Evolutionary conservation across 2,797 vertebrate genomes (phyloP).

Genomic region (Argentina silus): DNA sequence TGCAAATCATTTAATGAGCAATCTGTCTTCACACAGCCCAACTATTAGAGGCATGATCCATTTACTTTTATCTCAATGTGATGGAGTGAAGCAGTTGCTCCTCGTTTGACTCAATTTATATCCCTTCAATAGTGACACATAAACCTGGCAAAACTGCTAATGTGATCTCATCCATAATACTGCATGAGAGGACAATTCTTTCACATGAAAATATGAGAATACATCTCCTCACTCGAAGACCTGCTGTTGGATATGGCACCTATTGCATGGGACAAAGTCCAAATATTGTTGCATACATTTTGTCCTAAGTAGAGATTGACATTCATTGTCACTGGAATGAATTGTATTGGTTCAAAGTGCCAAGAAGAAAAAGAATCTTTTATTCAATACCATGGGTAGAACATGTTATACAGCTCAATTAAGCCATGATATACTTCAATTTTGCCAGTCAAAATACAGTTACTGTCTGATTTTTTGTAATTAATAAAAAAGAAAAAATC

Average conservation of each 20-base stretch:
- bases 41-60: slow-evolving; percentile 67
- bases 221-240: slow-evolving; percentile 49
- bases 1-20: slow-evolving; percentile 64
- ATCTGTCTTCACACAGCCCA: slow-evolving; percentile 59
- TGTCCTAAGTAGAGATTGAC: neutral
- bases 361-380: no score
- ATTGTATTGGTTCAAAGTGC: no score
- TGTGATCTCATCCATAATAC: slow-evolving; percentile 68
- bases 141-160: slow-evolving; percentile 66
- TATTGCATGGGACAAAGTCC: slow-evolving; percentile 5
- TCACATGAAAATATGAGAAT: slow-evolving; percentile 62
- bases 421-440: no score
- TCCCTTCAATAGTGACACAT: slow-evolving; percentile 67
- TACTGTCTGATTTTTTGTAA: no score
- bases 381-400: no score
- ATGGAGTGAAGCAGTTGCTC: slow-evolving; percentile 67
- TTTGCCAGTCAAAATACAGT: no score
- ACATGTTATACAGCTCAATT: no score
- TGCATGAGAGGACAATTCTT: slow-evolving; percentile 56
- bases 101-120: slow-evolving; percentile 62
- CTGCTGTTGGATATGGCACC: slow-evolving; percentile 38
- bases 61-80: slow-evolving; percentile 72
- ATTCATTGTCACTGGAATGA: neutral
- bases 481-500: no score
- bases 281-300: neutral